Base-by-base conservation (phyloP, 2,888 invertebrate genomes). In the Allophyes oxyacanthae region DNA sequence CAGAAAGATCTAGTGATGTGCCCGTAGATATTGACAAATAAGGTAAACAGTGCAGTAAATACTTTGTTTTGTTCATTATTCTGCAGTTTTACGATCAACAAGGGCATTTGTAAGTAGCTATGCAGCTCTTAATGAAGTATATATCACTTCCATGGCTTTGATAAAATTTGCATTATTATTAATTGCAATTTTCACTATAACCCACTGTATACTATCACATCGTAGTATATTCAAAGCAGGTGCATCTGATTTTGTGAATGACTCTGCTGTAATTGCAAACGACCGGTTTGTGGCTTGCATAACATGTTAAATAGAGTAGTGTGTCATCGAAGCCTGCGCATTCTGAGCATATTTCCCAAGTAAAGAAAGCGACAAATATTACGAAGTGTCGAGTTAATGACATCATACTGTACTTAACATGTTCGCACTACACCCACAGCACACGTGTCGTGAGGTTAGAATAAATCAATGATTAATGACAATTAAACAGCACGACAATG, bases 401-500 rank as follows among this genome's bases (percentile, higher is more conserved):
- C 92, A 92, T 93, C 93, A 93, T 65, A 80, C 81, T 78, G 83
- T 84, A n/a, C n/a, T n/a, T n/a, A 80, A 81, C 80, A 81, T 86
- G 86, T 87, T 86, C 83, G 82, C 83, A 88, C 88, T 86, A 82
- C 90, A 83, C 92, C 91, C 88, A 91, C 92, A 75, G 60, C 71
- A 81, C 92, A 90, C 90, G 90, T 90, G 92, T 84, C 77, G 80
- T 77, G 69, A 77, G 72, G 73, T 77, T 81, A 75, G 75, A 75
- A 57, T 71, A 48, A 43, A 64, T 42, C 60, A 72, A 72, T 73
- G 70, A 77, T 72, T 69, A 67, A 72, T 68, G 65, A 59, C 43
- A 61, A 71, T 65, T 53, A 38, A 32, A 46, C 42, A 57, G 45
- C 58, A 45, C 44, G 50, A 55, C 53, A 64, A 62, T 60, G 49